Evolutionary conservation across 1,140 invertebrate genomes (phyloP).

Genomic region (Drosophila seguyi): DNA sequence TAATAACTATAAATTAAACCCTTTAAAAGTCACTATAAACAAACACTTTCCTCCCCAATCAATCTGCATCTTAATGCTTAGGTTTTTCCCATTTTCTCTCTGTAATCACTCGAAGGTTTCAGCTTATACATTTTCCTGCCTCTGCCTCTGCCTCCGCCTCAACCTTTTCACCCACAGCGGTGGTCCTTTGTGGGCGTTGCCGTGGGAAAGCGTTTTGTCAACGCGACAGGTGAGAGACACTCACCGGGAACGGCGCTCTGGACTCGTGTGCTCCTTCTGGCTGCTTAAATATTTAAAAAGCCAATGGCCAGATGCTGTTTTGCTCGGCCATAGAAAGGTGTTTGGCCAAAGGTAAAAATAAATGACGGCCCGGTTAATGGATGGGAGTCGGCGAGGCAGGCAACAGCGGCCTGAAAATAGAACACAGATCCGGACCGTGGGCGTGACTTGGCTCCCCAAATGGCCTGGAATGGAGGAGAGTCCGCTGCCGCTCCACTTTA

Average conservation of each 20-base stretch:
- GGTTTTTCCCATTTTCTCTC: conserved; percentile 5
- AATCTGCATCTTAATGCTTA: background rate
- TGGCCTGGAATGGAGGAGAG: conserved; percentile 53
- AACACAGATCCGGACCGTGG: conserved; percentile 22
- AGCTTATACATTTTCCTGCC: conserved; percentile 6
- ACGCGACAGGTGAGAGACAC: conserved; percentile 41
- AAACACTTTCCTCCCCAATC: background rate
- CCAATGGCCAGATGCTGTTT: conserved; percentile 37
- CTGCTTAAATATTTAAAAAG: conserved; percentile 64
- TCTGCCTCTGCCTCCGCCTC: background rate
- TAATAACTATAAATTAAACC: background rate
- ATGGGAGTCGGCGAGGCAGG: conserved; percentile 39
- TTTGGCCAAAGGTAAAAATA: conserved; percentile 49
- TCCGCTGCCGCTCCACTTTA: background rate
- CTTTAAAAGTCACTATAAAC: background rate
- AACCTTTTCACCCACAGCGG: background rate
- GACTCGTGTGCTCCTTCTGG: conserved; percentile 8
- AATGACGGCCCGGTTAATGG: conserved; percentile 49
- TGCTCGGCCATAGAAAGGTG: conserved; percentile 20
- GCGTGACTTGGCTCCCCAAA: conserved; percentile 57
- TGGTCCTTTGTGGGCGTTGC: conserved; percentile 36
- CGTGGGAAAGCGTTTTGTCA: conserved; percentile 56
- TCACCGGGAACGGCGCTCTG: background rate
- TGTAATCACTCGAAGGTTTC: conserved; percentile 11
- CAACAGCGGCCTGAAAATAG: conserved; percentile 57